These are phyloP conservation scores for Sipha flava DNA, from an alignment of 1,140 invertebrate genomes.

Conservation along the genomic window DNA sequence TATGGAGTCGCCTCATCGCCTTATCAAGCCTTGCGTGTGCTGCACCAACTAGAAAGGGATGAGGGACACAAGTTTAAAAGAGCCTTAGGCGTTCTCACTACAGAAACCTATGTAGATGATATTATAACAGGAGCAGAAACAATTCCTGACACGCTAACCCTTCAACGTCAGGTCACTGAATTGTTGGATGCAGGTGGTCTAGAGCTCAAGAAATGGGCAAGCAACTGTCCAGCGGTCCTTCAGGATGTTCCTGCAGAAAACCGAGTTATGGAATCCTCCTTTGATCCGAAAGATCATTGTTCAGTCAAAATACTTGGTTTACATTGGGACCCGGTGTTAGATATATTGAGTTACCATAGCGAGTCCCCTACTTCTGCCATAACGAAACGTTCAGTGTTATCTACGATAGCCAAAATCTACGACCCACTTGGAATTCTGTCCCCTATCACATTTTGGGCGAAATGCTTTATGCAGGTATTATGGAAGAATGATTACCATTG, in stretches of 20 bases:
- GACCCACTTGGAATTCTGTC: background rate
- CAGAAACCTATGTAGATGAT: background rate
- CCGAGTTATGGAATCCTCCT: background rate
- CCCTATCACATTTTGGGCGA: background rate
- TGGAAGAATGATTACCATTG: background rate
- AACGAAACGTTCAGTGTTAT: background rate
- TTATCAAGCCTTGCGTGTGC: conserved; percentile 36
- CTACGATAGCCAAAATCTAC: background rate
- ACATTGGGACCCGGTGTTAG: background rate
- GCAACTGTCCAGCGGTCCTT: background rate
- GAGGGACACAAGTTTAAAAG: background rate
- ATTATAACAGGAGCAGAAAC: background rate
- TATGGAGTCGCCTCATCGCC: conserved; percentile 36
- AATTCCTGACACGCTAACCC: too few species aligned
- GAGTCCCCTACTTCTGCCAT: too few species aligned
- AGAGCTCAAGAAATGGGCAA: background rate
- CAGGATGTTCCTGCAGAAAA: background rate
- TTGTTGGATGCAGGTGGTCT: background rate
- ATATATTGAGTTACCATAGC: background rate
- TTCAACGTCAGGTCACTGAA: background rate
- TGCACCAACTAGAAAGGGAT: conserved; percentile 39
- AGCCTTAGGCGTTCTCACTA: background rate
- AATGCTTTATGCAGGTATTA: background rate
- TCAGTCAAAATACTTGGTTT: background rate
- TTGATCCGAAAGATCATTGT: background rate